Percentiles rank a stretch among this genome's conserved stretches.
Conservation (phyloP, 2,888 invertebrate genomes). For the Heliconius cydno region DNA sequence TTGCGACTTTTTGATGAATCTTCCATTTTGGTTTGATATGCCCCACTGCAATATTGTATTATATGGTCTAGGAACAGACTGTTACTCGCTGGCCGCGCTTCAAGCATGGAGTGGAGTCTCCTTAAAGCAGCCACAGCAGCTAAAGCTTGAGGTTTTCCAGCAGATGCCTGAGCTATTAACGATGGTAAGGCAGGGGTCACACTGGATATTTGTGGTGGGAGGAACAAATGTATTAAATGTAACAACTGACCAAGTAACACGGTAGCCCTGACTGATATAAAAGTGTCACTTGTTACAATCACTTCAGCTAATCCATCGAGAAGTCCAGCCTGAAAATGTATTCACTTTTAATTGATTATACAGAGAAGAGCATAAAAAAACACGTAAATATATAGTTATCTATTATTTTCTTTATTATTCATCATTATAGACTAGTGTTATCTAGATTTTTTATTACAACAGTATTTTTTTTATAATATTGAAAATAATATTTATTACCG, state of each 20-base stretch:
- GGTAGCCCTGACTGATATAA: slow-evolving; percentile 95
- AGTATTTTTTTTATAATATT: not conserved
- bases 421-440: not conserved
- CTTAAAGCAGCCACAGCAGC: slow-evolving; percentile 92
- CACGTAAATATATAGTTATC: not conserved
- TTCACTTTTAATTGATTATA: not conserved
- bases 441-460: no score
- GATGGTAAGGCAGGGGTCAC: slow-evolving; percentile 92
- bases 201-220: slow-evolving; percentile 94
- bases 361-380: not conserved
- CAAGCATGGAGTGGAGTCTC: slow-evolving; percentile 90
- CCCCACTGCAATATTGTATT: slow-evolving; percentile 83
- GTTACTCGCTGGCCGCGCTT: slow-evolving; percentile 90
- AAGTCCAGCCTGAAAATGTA: slow-evolving; percentile 85
- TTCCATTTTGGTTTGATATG: slow-evolving; percentile 65
- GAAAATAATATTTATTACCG: not conserved
- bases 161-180: slow-evolving; percentile 90
- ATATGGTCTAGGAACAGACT: slow-evolving; percentile 93
- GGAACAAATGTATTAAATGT: slow-evolving; percentile 91
- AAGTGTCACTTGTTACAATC: slow-evolving; percentile 93
- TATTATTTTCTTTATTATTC: not conserved
- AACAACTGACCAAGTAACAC: slow-evolving; percentile 94
- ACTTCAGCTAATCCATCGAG: slow-evolving; percentile 96
- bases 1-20: slow-evolving; percentile 68
- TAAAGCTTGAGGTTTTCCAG: slow-evolving; percentile 90